Conservation (phyloP, 2,888 invertebrate genomes). For the Drosophila picticornis region DNA sequence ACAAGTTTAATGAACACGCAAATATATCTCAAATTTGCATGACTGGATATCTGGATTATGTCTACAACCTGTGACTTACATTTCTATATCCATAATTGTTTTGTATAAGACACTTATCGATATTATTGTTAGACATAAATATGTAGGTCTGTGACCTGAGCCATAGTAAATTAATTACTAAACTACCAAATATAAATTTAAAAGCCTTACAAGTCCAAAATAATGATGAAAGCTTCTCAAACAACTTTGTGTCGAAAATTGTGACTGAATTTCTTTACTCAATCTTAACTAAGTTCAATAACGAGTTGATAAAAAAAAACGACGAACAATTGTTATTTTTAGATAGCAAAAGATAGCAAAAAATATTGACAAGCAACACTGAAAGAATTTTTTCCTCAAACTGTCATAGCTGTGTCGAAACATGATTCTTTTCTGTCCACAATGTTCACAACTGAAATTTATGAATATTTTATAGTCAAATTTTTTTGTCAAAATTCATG, state of each 20-base stretch:
- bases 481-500: background rate
- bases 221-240: background rate
- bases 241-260: background rate
- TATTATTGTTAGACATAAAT: background rate
- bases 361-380: conserved; percentile 4
- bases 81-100: background rate
- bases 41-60: conserved; percentile 5
- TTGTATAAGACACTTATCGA: background rate
- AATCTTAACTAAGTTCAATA: conserved; percentile 1
- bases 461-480: background rate
- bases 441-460: background rate
- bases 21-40: conserved; percentile 18
- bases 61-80: background rate
- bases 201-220: background rate
- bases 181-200: background rate
- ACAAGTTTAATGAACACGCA: conserved; percentile 32
- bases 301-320: background rate
- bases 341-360: conserved; percentile 17
- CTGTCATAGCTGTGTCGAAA: background rate
- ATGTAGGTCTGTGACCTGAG: background rate
- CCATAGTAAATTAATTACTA: background rate
- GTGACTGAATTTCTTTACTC: background rate
- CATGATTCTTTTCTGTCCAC: background rate
- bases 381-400: background rate
- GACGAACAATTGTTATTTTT: background rate